Evolutionary conservation across 2,113 vertebrate genomes (phyloP).

Genomic region (Gallinago media): DNA sequence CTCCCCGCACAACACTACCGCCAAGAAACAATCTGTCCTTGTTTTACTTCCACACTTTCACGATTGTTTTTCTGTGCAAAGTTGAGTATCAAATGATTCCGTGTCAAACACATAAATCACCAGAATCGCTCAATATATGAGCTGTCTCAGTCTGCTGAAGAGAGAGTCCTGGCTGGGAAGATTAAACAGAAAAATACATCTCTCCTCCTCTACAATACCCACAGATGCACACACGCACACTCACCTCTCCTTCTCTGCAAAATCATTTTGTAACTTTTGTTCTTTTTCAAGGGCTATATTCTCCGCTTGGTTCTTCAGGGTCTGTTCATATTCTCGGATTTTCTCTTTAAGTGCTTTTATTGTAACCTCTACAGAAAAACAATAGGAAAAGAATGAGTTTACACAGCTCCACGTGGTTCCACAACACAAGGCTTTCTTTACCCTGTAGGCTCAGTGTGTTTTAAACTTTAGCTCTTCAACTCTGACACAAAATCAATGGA

Average conservation of each 20-base stretch:
- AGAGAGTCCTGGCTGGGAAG: background rate
- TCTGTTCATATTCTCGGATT: constrained; percentile 98
- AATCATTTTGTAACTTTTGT: constrained; percentile 96
- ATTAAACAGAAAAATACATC: background rate
- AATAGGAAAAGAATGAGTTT: constrained; percentile 65
- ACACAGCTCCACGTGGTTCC: constrained; percentile 55
- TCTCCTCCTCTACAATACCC: background rate
- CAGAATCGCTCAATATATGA: background rate
- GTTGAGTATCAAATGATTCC: constrained; percentile 20
- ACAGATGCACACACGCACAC: background rate
- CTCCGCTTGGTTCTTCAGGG: constrained; percentile 95
- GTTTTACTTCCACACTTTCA: background rate
- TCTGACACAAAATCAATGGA: constrained; percentile 97
- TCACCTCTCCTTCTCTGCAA: constrained; percentile 96
- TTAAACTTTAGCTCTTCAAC: constrained; percentile 89
- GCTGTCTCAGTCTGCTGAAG: background rate
- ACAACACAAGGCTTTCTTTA: constrained; percentile 64
- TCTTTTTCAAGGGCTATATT: constrained; percentile 96
- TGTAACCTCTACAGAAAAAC: constrained; percentile 90
- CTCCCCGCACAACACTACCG: background rate
- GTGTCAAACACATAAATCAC: background rate
- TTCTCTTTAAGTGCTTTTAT: constrained; percentile 99
- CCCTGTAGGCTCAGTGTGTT: constrained; percentile 76
- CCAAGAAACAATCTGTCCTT: background rate
- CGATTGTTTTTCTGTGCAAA: background rate